Conservation (phyloP, 2,113 vertebrate species). For the Megatriorchis doriae region DNA sequence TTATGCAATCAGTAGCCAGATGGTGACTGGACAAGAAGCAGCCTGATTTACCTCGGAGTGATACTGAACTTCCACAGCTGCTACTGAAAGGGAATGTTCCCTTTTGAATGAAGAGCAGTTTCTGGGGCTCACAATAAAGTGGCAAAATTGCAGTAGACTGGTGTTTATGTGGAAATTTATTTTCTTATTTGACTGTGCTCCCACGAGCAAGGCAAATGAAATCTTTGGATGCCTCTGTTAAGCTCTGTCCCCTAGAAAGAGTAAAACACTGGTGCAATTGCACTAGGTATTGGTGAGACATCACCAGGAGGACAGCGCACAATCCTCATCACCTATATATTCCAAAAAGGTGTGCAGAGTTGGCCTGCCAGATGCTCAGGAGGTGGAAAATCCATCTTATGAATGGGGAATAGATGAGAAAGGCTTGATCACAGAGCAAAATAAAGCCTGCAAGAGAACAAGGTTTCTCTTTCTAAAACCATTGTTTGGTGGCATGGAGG, state of each 20-base stretch:
- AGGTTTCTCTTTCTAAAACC: neutral
- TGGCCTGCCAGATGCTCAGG: neutral
- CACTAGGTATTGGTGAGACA: neutral
- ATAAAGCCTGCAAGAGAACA: neutral
- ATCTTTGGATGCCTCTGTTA: neutral
- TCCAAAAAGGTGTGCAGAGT: neutral
- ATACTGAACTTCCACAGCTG: neutral
- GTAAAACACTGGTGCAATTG: neutral
- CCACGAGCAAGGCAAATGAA: neutral
- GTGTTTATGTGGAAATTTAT: neutral
- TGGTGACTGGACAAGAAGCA: conserved; percentile 26
- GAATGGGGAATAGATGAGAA: neutral
- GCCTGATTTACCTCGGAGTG: neutral
- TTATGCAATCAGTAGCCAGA: conserved; percentile 4
- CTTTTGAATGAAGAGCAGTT: neutral
- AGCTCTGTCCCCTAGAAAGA: neutral
- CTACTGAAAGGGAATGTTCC: neutral
- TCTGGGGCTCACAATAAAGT: neutral
- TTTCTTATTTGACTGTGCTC: neutral
- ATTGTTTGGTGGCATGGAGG: neutral
- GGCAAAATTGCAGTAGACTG: neutral
- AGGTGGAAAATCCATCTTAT: neutral
- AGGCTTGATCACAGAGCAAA: neutral
- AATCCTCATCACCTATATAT: neutral
- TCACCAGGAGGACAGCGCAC: neutral